phyloP scores from a whole-genome alignment of 2,888 invertebrate genomes.

The Acholoe squamosa region DNA sequence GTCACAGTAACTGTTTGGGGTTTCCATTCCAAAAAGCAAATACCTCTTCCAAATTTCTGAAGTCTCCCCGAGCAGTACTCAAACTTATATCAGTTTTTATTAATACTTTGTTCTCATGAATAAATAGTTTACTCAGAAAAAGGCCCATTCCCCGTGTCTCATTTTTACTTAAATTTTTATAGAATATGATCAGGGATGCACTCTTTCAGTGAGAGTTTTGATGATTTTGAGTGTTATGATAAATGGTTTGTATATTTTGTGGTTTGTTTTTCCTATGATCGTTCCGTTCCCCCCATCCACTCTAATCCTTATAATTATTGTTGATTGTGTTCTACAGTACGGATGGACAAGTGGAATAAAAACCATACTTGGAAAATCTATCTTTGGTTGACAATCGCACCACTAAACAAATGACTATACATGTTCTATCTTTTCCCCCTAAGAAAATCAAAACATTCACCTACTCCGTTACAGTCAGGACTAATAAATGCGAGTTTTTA shows the following conservation, averaged over 20 bases:
- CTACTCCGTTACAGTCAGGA: too few relatives aligned
- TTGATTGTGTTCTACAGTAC: too few relatives aligned
- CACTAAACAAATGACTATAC: too few relatives aligned
- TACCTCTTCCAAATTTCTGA: background rate
- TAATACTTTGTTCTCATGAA: too few relatives aligned
- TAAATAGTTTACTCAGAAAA: background rate
- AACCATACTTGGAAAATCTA: too few relatives aligned
- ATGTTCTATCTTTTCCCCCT: too few relatives aligned
- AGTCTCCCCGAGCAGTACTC: background rate
- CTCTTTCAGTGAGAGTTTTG: conserved; percentile 9
- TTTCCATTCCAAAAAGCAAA: background rate
- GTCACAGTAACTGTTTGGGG: background rate
- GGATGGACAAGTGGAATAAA: too few relatives aligned
- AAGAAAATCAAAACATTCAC: too few relatives aligned
- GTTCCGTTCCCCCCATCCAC: background rate
- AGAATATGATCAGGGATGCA: conserved; percentile 18
- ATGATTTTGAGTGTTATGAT: background rate
- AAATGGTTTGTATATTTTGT: conserved; percentile 3
- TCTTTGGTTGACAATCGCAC: too few relatives aligned
- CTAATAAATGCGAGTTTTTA: too few relatives aligned
- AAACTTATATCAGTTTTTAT: background rate
- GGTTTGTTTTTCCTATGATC: background rate
- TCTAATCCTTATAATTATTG: too few relatives aligned
- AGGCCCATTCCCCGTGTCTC: background rate
- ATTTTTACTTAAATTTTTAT: background rate